A percentile compares a stretch with the other conserved stretches of the same genome.
Evolutionary conservation across 2,888 invertebrate genomes (phyloP).

Genomic region (Catocala nupta): DNA sequence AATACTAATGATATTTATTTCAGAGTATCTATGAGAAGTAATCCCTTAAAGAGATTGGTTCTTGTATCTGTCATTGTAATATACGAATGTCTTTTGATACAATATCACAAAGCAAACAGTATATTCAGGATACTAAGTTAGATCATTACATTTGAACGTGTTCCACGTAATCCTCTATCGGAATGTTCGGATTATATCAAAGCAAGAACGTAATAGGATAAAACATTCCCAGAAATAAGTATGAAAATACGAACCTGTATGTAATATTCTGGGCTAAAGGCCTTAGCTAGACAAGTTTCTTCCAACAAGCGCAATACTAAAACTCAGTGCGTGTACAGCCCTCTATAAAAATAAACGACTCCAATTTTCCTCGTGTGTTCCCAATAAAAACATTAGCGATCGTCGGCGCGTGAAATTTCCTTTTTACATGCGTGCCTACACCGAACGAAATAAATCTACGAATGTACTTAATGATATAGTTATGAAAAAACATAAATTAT

Average conservation of each 20-base stretch:
- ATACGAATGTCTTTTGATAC: too few species aligned
- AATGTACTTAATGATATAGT: constrained; percentile 31
- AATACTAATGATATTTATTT: too few species aligned
- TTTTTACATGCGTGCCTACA: constrained; percentile 58
- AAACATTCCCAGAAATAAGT: constrained; percentile 2
- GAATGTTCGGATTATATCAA: not conserved
- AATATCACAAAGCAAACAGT: too few species aligned
- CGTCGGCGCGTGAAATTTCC: constrained; percentile 63
- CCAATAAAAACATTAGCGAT: constrained; percentile 71
- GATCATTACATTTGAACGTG: not conserved
- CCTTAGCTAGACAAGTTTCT: constrained; percentile 9
- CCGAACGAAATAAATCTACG: constrained; percentile 37
- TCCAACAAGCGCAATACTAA: constrained; percentile 43
- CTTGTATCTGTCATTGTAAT: too few species aligned
- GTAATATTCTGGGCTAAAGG: not conserved
- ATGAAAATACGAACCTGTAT: not conserved
- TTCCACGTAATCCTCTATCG: not conserved
- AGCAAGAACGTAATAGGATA: not conserved
- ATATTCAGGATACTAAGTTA: not conserved
- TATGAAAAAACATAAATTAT: constrained; percentile 8
- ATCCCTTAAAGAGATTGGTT: not conserved
- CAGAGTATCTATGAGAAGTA: not conserved
- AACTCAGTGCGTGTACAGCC: constrained; percentile 61
- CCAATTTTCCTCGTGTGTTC: constrained; percentile 62
- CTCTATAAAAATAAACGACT: constrained; percentile 60